Evolutionary conservation across 2,888 invertebrate species (phyloP), one percentile per base, ranked within the genome.

Genomic region (Pollenia amentaria): DNA sequence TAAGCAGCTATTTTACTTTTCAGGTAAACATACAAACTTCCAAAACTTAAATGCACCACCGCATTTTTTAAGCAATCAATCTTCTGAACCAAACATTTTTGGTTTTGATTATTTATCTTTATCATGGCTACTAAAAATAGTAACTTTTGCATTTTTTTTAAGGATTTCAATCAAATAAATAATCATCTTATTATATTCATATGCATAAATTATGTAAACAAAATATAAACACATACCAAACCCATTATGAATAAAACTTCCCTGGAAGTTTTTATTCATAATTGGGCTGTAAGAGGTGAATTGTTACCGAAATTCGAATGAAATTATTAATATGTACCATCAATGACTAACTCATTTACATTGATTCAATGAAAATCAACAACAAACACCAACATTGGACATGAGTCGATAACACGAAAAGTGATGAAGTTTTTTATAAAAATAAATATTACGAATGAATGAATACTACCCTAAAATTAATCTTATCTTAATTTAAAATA

Each of bases 401-500:
- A 29, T 16, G 3, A 42, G 29, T 53, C 51, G 55, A 65, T 65
- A 77, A 55, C 14, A 44, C 9, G 1, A 77, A 51, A 53, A 53
- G 2, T 67, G 65, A 78, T 72, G 70, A 69, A n/a, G 12, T 44
- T 55, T 57, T 29, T 14, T 67, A 53, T 76, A 80, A 80, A 72
- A 62, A 64, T 46, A 70, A 53, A 44, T 48, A 72, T 64, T 72
- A 46, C 57, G 18, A 65, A 65, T 53, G n/a, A 76, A 57, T 21
- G 21, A 76, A 57, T 21, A 67, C 2, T n/a, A 42, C 53, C 14
- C 29, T 11, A 46, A 75, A 75, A 64, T 38, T 73, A 67, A 60
- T 83, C 83, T 77, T 83, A 70, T 77, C 82, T 75, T 81, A 51
- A 38, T 11, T 12, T 12, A 16, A 62, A 38, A 46, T 46, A 70